Evolutionary conservation across 2,797 vertebrate species (phyloP).

Genomic region (Rhinichthys osculus): DNA sequence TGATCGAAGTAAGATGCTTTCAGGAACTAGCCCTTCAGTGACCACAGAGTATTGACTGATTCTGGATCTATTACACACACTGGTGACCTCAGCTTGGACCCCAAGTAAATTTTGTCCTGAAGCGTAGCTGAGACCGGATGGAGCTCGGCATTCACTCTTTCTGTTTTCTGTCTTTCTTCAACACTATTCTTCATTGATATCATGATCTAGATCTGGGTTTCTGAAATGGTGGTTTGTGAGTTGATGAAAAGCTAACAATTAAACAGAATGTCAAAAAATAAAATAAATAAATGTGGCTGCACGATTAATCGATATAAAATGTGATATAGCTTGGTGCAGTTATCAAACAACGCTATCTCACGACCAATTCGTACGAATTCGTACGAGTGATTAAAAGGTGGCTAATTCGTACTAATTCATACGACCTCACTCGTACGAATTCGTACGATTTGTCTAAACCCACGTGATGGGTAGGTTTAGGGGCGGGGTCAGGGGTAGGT

Average conservation of each 20-base stretch:
- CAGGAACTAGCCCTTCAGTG: neutral
- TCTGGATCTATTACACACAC: slow-evolving; percentile 40
- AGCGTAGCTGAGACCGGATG: neutral
- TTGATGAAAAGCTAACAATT: neutral
- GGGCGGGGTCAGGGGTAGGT: too few relatives aligned
- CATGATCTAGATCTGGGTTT: neutral
- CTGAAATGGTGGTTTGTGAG: neutral
- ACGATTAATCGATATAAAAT: neutral
- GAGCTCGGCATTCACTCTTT: neutral
- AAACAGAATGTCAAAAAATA: neutral
- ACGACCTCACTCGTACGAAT: too few relatives aligned
- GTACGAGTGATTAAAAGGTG: too few relatives aligned
- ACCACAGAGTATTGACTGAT: slow-evolving; percentile 47
- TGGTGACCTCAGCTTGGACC: slow-evolving; percentile 24
- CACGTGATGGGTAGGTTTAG: too few relatives aligned
- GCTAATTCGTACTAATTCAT: too few relatives aligned
- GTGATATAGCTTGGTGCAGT: neutral
- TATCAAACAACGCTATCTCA: too few relatives aligned
- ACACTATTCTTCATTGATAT: neutral
- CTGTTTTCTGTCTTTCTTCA: neutral
- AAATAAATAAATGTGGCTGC: neutral
- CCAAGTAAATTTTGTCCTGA: neutral
- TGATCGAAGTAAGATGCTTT: slow-evolving; percentile 12
- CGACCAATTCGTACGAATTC: too few relatives aligned
- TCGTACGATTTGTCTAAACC: too few relatives aligned